phyloP scores from a whole-genome alignment of 2,888 invertebrate genomes.

The Meloe dianella region DNA sequence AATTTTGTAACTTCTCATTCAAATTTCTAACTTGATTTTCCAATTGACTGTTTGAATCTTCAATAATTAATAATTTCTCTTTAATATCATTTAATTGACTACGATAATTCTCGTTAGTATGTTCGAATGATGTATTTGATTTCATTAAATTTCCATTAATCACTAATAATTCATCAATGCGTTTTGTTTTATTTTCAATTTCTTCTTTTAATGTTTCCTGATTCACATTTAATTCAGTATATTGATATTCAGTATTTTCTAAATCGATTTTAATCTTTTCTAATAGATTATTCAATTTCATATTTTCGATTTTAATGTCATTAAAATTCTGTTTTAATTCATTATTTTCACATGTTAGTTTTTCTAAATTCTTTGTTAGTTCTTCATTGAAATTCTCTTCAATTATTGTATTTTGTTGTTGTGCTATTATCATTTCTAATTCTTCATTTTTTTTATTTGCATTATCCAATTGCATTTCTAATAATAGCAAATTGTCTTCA shows the following conservation, averaged over 20 bases:
- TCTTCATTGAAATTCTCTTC: not conserved
- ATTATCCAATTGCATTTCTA: constrained; percentile 70
- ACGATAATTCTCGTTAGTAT: constrained; percentile 44
- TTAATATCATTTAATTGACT: constrained; percentile 47
- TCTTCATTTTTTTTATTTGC: constrained; percentile 54
- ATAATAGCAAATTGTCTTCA: constrained; percentile 69
- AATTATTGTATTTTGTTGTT: constrained; percentile 19
- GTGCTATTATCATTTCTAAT: constrained; percentile 55
- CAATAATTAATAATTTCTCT: constrained; percentile 46
- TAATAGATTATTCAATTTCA: constrained; percentile 56
- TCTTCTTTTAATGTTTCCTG: constrained; percentile 59
- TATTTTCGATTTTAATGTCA: constrained; percentile 51
- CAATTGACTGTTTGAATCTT: constrained; percentile 41
- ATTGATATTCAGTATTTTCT: constrained; percentile 56
- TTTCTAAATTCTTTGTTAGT: constrained; percentile 29
- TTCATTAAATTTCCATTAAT: constrained; percentile 43
- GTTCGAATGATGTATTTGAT: constrained; percentile 41
- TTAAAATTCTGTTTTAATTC: constrained; percentile 67
- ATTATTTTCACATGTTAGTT: constrained; percentile 56
- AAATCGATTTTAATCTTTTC: constrained; percentile 59
- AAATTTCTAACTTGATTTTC: constrained; percentile 48
- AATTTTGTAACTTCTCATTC: constrained; percentile 55
- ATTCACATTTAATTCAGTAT: constrained; percentile 60
- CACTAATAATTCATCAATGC: constrained; percentile 47
- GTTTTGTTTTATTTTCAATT: constrained; percentile 51